Evolutionary conservation across 1,140 invertebrate species (phyloP), one percentile per base, ranked within the genome.

Genomic region (Contarinia nasturtii): DNA sequence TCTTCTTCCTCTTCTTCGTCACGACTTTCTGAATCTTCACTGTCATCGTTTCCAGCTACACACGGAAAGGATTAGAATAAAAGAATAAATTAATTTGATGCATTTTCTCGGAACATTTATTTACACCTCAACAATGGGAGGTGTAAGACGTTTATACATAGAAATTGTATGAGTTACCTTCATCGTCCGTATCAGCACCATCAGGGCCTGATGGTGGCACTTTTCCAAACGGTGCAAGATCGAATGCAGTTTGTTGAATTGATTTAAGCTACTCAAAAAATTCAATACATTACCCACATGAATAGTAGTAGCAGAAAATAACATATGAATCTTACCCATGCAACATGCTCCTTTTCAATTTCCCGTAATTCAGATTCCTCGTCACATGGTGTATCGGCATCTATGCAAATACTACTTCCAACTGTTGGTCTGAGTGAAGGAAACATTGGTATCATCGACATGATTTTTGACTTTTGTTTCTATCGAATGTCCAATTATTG

Each of bases 391-490:
- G 52, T 15, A 51, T 48, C 53, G 36, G 47, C 41, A 36, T 62
- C 60, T 12, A 62, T 54, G 58, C 60, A 61, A 43, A 58, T 55
- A 7, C 55, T 54, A 56, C 60, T 63, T 1, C 53, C 53, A 46
- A 62, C 56, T 7, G 55, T 55, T 2, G 61, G 60, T 33, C 56
- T 57, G 0, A 63, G 48, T 10, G 51, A 54, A 2, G 60, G 60
- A 49, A 63, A 63, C 27, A 63, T 62, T 12, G 60, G 60, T 38
- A 62, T 53, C 60, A 63, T 63, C 0, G 56, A 54, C 58, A 62
- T 61, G 41, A 41, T 49, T 4, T 14, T 43, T 20, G 5, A n/a
- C 18, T 43, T 7, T 41, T 15, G 38, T 41, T 41, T 41, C 7
- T n/a, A n/a, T n/a, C n/a, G n/a, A n/a, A n/a, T n/a, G n/a, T n/a